phyloP scores from a whole-genome alignment of 2,113 vertebrate genomes.

The Mystacornis crossleyi region DNA sequence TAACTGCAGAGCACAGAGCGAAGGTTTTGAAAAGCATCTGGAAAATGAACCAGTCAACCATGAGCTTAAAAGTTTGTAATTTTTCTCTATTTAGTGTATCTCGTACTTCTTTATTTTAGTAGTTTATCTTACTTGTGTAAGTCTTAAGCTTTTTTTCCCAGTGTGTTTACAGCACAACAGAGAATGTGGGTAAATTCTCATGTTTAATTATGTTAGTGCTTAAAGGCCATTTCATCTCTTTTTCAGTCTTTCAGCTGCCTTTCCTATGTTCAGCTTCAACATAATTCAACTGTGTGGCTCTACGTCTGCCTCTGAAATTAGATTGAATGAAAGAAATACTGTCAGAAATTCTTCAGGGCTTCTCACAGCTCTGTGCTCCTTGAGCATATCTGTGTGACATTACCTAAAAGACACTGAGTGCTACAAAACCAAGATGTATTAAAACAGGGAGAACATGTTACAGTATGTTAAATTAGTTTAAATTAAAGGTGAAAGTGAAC shows the following conservation, averaged over 20 bases:
- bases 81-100: not conserved
- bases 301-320: not conserved
- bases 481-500: not conserved
- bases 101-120: not conserved
- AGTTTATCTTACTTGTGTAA: not conserved
- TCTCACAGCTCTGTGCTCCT: not conserved
- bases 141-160: not conserved
- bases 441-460: not conserved
- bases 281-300: not conserved
- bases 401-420: conserved; percentile 7
- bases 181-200: not conserved
- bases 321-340: not conserved
- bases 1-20: not conserved
- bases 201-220: not conserved
- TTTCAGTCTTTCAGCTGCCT: not conserved
- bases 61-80: not conserved
- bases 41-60: not conserved
- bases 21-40: not conserved
- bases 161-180: not conserved
- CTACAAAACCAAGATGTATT: not conserved
- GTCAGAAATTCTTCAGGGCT: not conserved
- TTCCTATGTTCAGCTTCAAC: not conserved
- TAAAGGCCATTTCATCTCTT: not conserved
- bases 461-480: not conserved
- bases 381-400: not conserved